phyloP scores from a whole-genome alignment of 2,113 vertebrate species.

The Gymnarchus niloticus region DNA sequence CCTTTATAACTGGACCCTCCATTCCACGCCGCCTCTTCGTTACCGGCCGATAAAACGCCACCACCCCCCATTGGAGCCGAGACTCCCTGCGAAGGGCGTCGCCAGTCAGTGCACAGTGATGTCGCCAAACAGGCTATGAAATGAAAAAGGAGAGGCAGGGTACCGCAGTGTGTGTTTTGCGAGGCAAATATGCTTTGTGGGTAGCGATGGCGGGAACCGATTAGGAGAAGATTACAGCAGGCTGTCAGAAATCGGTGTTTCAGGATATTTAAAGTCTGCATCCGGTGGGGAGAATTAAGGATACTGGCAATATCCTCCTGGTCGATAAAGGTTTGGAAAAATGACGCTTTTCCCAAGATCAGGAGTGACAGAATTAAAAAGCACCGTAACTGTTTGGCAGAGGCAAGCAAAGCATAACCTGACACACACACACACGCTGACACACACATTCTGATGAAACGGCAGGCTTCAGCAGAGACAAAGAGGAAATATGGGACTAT shows the following conservation, averaged over 20 bases:
- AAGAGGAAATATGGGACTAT: background rate
- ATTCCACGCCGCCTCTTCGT: background rate
- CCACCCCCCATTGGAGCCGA: background rate
- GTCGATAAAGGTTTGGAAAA: constrained; percentile 22
- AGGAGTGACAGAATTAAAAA: background rate
- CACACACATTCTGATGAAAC: background rate
- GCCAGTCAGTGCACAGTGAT: background rate
- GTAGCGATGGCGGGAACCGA: background rate
- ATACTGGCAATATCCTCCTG: constrained; percentile 11
- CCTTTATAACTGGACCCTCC: background rate
- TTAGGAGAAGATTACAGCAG: background rate
- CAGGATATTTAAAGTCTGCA: background rate
- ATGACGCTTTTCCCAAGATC: background rate
- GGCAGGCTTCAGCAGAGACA: background rate
- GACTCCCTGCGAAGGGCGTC: background rate
- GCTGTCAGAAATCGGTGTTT: constrained; percentile 19
- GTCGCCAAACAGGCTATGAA: background rate
- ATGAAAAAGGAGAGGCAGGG: background rate
- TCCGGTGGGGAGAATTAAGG: background rate
- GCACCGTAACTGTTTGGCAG: too few relatives aligned
- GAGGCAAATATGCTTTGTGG: background rate
- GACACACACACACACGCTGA: background rate
- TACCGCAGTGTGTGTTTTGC: background rate
- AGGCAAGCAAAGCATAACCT: too few relatives aligned
- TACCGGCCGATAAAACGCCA: background rate